Evolutionary conservation across 1,140 invertebrate species (phyloP), one percentile per base, ranked within the genome.

Genomic region (Holotrichia oblita): DNA sequence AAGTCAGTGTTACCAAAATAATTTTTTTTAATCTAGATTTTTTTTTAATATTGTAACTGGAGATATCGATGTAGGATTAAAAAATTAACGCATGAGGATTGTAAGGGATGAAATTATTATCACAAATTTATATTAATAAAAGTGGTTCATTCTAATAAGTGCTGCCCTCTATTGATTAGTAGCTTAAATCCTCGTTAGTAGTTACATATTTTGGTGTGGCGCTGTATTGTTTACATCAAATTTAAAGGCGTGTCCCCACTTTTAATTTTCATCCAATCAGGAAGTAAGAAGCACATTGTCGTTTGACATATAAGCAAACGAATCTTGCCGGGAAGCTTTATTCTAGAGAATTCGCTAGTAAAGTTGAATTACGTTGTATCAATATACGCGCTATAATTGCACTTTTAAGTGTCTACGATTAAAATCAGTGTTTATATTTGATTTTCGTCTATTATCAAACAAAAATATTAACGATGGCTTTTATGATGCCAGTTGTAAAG

Each of bases 401-500:
- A 40, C 14, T 20, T 17, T 14, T 41, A 44, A 74, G 17, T 27
- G 22, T 24, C 41, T 59, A 3, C 20, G 42, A 41, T 42, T 74
- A 17, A 41, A 74, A 40, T 10, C n/a, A 9, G 34, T 74, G 73
- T 17, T 41, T 74, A 74, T 7, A 41, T n/a, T 74, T 41, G 14
- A n/a, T 74, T 22, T 41, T 41, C 34, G 40, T 40, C 14, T 40
- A 74, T 41, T 17, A 72, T 22, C 14, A 72, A 27, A 14, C 4
- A 9, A 74, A n/a, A 73, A n/a, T n/a, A 74, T 4, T 20, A 74
- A 83, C 34, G 55, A 96, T 96, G 95, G 95, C 95, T 89, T 96
- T 96, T 88, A 96, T 96, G 95, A 96, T 96, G 94, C 95, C 95
- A 48, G 94, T 97, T 80, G 92, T 97, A 86, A 96, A 96, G 90